Conservation (phyloP, 2,113 vertebrate species). For the Neopipo cinnamomea region DNA sequence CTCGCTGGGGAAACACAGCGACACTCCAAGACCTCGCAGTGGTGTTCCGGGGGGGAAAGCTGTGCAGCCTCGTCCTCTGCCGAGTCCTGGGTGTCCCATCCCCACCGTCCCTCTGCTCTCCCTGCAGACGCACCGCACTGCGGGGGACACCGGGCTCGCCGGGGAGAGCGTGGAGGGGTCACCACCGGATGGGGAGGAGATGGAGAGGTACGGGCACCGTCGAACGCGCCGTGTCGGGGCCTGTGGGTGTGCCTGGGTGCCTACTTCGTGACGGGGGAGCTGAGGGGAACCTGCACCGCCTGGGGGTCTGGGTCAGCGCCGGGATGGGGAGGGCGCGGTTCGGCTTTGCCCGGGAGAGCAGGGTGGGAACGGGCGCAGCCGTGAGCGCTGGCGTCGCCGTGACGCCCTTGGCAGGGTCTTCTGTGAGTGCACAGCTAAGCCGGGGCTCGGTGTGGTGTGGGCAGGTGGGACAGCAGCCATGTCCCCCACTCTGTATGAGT, state of each 20-base stretch:
- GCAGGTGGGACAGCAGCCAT: accelerated
- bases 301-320: neutral
- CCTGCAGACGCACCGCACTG: neutral
- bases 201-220: neutral
- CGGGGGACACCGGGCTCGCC: accelerated
- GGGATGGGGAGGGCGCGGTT: neutral
- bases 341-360: neutral
- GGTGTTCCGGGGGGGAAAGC: accelerated
- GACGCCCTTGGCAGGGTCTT: neutral
- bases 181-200: accelerated
- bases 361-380: accelerated
- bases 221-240: accelerated
- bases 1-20: accelerated
- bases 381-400: accelerated
- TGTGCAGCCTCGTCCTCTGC: accelerated
- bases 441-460: no score
- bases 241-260: neutral
- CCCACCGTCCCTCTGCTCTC: neutral
- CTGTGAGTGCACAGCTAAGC: neutral
- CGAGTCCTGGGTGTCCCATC: neutral
- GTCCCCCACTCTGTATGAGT: neutral
- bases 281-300: accelerated
- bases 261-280: accelerated
- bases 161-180: neutral
- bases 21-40: accelerated